Percentiles rank a stretch among this genome's conserved stretches.
Evolutionary conservation across 2,113 vertebrate species (phyloP).

Genomic region (Otus sunia): DNA sequence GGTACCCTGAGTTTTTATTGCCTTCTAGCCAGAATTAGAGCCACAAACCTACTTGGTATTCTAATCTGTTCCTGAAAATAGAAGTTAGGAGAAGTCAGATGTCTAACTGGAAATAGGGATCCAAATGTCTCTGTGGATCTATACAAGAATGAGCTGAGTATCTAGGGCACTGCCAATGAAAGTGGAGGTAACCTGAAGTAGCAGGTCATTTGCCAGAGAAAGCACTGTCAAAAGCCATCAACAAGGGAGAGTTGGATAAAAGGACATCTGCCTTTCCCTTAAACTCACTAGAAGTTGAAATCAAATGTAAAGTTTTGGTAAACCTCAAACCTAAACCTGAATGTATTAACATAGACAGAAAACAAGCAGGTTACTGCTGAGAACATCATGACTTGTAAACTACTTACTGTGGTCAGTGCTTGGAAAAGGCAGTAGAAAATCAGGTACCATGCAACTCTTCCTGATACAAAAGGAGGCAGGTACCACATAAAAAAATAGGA

Average conservation of each 20-base stretch:
- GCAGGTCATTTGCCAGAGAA: neutral
- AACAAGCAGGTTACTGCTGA: neutral
- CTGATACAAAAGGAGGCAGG: conserved; percentile 82
- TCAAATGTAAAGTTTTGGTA: neutral
- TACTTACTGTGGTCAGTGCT: conserved; percentile 90
- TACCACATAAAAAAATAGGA: conserved; percentile 97
- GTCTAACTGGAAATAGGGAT: neutral
- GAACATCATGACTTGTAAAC: neutral
- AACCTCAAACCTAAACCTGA: neutral
- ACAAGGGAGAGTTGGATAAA: neutral
- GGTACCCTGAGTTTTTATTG: neutral
- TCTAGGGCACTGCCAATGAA: neutral
- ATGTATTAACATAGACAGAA: neutral
- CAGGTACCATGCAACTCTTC: conserved; percentile 87
- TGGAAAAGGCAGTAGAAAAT: conserved; percentile 93
- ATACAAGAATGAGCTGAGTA: neutral
- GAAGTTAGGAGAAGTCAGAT: neutral
- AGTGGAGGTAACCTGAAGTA: neutral
- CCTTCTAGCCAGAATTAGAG: neutral
- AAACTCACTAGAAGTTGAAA: neutral
- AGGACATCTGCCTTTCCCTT: neutral
- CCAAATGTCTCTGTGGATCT: neutral
- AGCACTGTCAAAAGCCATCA: neutral
- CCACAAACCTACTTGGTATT: neutral
- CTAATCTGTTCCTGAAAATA: neutral